Evolutionary conservation across 2,888 invertebrate species (phyloP).

Genomic region (Laothoe populi): DNA sequence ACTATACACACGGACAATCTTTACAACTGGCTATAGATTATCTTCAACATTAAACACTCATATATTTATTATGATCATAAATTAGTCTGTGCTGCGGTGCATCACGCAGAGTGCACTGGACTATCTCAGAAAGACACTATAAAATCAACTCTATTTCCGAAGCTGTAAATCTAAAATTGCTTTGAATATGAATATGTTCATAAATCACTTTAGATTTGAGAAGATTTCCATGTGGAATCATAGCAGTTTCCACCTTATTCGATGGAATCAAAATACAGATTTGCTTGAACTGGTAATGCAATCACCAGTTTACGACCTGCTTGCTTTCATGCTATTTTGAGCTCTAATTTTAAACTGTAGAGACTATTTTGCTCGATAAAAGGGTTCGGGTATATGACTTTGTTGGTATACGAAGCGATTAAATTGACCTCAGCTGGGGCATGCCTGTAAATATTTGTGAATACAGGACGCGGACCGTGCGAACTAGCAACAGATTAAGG

Average conservation of each 20-base stretch:
- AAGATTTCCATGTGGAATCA: not conserved
- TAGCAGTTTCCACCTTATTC: constrained; percentile 3
- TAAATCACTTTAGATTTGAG: constrained; percentile 30
- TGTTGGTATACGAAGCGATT: constrained; percentile 46
- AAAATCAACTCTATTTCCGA: constrained; percentile 39
- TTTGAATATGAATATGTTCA: constrained; percentile 24
- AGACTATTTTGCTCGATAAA: not conserved
- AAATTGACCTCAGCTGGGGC: constrained; percentile 81
- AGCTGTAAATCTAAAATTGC: constrained; percentile 4
- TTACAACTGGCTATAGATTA: constrained; percentile 68
- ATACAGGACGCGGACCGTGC: constrained; percentile 63
- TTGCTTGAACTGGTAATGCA: not conserved
- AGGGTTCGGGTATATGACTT: constrained; percentile 43
- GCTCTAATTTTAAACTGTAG: constrained; percentile 41
- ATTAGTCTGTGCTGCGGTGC: constrained; percentile 79
- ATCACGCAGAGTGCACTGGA: constrained; percentile 80
- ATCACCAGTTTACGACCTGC: constrained; percentile 46
- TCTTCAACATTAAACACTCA: constrained; percentile 79
- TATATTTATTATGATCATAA: constrained; percentile 82
- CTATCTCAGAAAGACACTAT: constrained; percentile 49
- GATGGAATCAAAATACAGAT: not conserved
- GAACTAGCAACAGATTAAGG: constrained; percentile 73
- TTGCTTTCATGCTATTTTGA: constrained; percentile 38
- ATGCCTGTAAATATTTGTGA: constrained; percentile 80
- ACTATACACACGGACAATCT: constrained; percentile 45